These are phyloP conservation scores for Tyrannus savana DNA, from an alignment of 2,113 vertebrate species.

Conservation along the genomic window DNA sequence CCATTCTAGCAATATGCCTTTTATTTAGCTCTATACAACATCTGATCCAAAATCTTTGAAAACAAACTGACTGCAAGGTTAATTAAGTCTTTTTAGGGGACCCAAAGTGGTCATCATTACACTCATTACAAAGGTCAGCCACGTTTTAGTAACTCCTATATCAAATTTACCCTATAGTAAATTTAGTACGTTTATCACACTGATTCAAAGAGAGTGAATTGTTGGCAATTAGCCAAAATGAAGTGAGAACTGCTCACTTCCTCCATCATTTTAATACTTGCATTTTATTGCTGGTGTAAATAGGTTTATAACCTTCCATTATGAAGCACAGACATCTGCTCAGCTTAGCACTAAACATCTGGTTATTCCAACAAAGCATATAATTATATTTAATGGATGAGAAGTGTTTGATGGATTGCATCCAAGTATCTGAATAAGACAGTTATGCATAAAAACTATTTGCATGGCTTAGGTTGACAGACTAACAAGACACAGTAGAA, in stretches of 20 bases:
- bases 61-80: background rate
- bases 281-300: constrained; percentile 65
- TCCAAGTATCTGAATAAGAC: constrained; percentile 68
- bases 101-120: background rate
- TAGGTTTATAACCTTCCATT: constrained; percentile 73
- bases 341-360: constrained; percentile 74
- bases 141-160: background rate
- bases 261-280: constrained; percentile 62
- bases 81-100: background rate
- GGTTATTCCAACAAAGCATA: constrained; percentile 76
- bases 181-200: background rate
- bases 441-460: constrained; percentile 56
- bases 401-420: constrained; percentile 71
- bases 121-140: constrained; percentile 5
- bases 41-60: background rate
- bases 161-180: constrained; percentile 20
- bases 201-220: background rate
- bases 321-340: constrained; percentile 74
- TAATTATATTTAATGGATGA: constrained; percentile 79
- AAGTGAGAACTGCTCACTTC: constrained; percentile 38
- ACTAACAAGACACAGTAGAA: constrained; percentile 41
- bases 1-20: background rate
- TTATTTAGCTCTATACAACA: background rate
- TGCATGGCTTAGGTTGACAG: constrained; percentile 49
- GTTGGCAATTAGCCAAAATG: constrained; percentile 23